Evolutionary conservation across 2,113 vertebrate genomes (phyloP).

Genomic region (Onychorhynchus coronatus): DNA sequence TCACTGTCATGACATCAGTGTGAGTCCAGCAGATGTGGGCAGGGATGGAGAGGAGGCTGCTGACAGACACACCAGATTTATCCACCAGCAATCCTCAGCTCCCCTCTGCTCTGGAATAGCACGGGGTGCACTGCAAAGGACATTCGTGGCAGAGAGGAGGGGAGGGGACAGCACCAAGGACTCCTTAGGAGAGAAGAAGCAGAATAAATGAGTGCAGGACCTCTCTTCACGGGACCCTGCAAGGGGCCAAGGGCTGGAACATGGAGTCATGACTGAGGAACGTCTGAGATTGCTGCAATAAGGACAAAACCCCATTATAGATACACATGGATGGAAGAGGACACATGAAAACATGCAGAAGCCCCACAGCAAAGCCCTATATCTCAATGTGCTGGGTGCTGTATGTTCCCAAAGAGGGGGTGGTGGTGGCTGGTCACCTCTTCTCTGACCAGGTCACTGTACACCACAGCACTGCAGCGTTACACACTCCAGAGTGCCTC

Average conservation of each 20-base stretch:
- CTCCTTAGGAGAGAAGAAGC: not conserved
- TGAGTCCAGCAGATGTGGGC: not conserved
- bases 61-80: no score
- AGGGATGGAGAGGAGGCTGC: not conserved
- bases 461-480: not conserved
- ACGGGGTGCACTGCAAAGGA: not conserved
- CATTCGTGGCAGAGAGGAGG: not conserved
- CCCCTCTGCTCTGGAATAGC: not conserved
- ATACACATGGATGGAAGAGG: fast-evolving
- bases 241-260: not conserved
- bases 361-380: not conserved
- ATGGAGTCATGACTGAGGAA: not conserved
- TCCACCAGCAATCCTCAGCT: not conserved
- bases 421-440: not conserved
- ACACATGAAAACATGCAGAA: not conserved
- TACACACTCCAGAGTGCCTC: fast-evolving
- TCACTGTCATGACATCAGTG: not conserved
- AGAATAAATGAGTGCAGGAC: not conserved
- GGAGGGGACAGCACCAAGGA: not conserved
- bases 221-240: not conserved
- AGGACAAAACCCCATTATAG: not conserved
- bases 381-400: not conserved
- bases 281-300: not conserved
- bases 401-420: not conserved
- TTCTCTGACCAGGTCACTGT: not conserved